Evolutionary conservation across 2,797 vertebrate genomes (phyloP).

Genomic region (Hemitrygon akajei): DNA sequence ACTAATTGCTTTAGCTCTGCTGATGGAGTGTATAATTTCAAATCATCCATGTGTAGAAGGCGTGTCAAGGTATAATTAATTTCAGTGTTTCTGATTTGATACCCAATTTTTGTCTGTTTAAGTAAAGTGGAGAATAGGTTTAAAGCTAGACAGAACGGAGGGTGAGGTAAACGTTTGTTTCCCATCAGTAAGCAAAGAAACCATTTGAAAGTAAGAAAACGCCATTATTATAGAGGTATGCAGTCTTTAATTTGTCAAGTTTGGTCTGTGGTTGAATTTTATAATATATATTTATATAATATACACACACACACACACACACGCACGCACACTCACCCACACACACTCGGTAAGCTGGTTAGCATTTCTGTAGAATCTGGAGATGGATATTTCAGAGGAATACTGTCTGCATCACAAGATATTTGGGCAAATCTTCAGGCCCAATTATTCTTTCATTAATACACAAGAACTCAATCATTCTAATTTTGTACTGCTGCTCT

Average conservation of each 20-base stretch:
- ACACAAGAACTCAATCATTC: too few species aligned
- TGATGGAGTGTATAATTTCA: too few species aligned
- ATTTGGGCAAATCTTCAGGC: background rate
- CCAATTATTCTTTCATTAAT: background rate
- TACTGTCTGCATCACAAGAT: too few species aligned
- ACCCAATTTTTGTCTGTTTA: too few species aligned
- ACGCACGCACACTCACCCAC: background rate
- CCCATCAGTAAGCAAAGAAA: background rate
- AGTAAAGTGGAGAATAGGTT: too few species aligned
- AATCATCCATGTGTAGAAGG: too few species aligned
- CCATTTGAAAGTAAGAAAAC: background rate
- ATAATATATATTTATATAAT: conserved; percentile 35
- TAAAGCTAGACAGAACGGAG: background rate
- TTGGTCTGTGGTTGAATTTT: conserved; percentile 23
- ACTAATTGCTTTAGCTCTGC: too few species aligned
- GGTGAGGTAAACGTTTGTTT: background rate
- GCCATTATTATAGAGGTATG: conserved; percentile 22
- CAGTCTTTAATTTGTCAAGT: conserved; percentile 34
- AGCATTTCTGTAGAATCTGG: background rate
- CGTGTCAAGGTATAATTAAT: too few species aligned
- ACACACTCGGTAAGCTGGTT: background rate
- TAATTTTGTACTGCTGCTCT: background rate
- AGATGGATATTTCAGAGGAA: background rate
- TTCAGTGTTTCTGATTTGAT: too few species aligned
- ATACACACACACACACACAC: background rate